Evolutionary conservation across 2,888 invertebrate genomes (phyloP), one percentile per base, ranked within the genome.

Genomic region (Smittia sp.): DNA sequence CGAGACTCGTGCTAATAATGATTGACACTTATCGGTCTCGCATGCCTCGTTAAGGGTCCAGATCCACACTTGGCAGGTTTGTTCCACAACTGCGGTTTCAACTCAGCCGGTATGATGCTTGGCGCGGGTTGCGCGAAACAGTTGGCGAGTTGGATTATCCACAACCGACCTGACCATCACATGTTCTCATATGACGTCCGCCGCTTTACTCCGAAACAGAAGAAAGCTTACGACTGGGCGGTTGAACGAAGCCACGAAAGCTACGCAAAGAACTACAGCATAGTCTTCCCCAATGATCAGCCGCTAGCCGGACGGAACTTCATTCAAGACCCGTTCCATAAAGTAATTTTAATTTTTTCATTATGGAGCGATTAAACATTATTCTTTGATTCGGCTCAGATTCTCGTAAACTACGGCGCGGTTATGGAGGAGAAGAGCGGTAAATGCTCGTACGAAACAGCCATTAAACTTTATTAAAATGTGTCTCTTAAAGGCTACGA

Each of bases 91-190:
- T 93, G 92, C 79, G 96, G 93, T 0, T 94, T 92, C 81, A 96
- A 96, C 80, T 94, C 94, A 0, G 89, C 93, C 0, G 96, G 96
- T 0, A 93, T 96, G 90, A 94, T 94, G 91, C 87, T 93, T 77
- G 92, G 94, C 11, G 93, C 93, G 7, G 96, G 96, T 0, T 92
- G 92, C 77, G 92, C 90, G 0, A 88, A 93, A 79, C 92, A 95
- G 82, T 86, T 92, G 78, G 94, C 95, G 0, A 86, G 89, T 74
- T 96, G 95, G 96, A 88, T 96, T 73, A 82, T 90, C 1, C 86
- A 89, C 77, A 95, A 94, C 20, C 87, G 93, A 75, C 96, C 96
- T 0, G 87, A 89, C 74, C 85, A 91, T 78, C 91, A 94, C 77
- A 92, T 96, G 92, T 93, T 91, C 79, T 85, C 87, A 20, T 94